Evolutionary conservation across 2,113 vertebrate genomes (phyloP).

Genomic region (Lasiurus cinereus): DNA sequence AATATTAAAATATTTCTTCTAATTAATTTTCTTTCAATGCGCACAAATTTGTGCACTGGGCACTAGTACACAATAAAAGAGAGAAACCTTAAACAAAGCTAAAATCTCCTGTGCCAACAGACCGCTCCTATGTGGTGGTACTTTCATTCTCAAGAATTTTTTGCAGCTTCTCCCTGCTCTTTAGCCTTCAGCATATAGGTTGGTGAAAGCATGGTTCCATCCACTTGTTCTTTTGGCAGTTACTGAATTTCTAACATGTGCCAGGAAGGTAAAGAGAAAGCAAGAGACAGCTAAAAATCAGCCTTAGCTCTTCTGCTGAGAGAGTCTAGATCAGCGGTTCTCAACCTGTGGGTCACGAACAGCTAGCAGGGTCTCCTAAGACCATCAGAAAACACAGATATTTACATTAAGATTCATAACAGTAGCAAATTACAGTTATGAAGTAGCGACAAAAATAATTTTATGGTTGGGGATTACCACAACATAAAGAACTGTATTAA

Average conservation of each 20-base stretch:
- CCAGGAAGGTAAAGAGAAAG: neutral
- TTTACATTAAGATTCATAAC: too few relatives aligned
- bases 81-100: neutral
- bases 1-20: too few relatives aligned
- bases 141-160: neutral
- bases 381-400: too few relatives aligned
- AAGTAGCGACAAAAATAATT: too few relatives aligned
- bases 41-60: too few relatives aligned
- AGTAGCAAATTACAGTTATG: too few relatives aligned
- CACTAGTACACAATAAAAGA: neutral
- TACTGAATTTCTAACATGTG: neutral
- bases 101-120: neutral
- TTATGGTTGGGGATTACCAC: too few relatives aligned
- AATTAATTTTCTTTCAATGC: too few relatives aligned
- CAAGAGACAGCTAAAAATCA: neutral
- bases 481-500: too few relatives aligned
- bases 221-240: constrained; percentile 35
- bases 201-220: neutral
- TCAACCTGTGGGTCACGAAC: too few relatives aligned
- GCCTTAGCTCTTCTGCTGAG: neutral
- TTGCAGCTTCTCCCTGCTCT: neutral
- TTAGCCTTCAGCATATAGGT: neutral
- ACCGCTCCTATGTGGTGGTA: neutral
- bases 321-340: neutral
- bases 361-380: too few relatives aligned